Percentiles rank a stretch among this genome's conserved stretches.
Conservation (phyloP, 2,113 vertebrate species). For the Onychorhynchus coronatus region DNA sequence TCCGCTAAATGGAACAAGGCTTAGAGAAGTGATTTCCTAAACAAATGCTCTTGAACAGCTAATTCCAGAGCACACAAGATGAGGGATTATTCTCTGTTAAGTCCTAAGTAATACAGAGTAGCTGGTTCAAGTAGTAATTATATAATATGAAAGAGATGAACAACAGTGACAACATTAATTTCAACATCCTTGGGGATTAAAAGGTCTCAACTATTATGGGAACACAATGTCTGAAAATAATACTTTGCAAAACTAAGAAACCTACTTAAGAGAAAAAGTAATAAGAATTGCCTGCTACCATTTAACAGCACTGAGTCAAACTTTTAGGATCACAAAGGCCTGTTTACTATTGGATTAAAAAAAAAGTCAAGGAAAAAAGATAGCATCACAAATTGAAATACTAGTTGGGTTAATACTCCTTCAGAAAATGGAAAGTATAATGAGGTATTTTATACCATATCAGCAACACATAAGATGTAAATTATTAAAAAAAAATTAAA, state of each 20-base stretch:
- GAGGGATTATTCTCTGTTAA: conserved; percentile 59
- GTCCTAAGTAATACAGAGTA: conserved; percentile 44
- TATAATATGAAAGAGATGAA: conserved; percentile 33
- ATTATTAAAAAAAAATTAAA: not conserved
- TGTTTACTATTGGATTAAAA: not conserved
- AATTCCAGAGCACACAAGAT: conserved; percentile 56
- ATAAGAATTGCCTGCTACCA: not conserved
- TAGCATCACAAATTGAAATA: not conserved
- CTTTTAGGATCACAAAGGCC: not conserved
- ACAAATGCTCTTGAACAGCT: conserved; percentile 59
- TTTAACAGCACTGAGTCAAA: not conserved
- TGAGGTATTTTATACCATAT: not conserved
- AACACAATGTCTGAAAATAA: not conserved
- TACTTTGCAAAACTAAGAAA: conserved; percentile 11
- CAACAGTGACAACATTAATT: conserved; percentile 30
- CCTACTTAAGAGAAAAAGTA: not conserved
- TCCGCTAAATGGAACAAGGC: conserved; percentile 30
- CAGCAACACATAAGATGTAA: not conserved
- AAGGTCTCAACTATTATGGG: not conserved
- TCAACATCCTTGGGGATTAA: not conserved
- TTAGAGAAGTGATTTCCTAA: conserved; percentile 56
- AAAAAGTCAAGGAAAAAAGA: not conserved
- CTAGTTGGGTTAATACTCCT: not conserved
- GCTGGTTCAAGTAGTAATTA: conserved; percentile 56
- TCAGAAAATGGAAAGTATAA: not conserved